Base-by-base conservation (phyloP, 2,113 vertebrate genomes). In the Alces alces region DNA sequence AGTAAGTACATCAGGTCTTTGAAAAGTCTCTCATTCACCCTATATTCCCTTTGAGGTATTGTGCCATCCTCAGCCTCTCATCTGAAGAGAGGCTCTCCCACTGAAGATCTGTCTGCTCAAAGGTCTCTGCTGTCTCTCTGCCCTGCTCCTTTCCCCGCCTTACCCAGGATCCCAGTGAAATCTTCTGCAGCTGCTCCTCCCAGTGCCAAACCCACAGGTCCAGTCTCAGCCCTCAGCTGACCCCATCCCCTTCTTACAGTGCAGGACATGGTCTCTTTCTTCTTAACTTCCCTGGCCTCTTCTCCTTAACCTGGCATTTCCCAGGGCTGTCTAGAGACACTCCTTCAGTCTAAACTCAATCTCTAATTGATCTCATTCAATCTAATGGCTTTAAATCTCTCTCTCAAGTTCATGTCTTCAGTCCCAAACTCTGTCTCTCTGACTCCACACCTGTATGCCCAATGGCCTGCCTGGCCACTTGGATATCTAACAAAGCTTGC, bases 161-260 rank as follows among this genome's bases (percentile, higher is more conserved):
- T 19, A 19, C 1, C 27, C 4, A 19, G 27, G 10, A 9, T 54
- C 28, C n/a, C 23, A 57, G 16, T 5, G 28, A 54, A 50, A 16
- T 21, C 45, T 39, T 64, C 60, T 61, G 57, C 1, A 11, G 47
- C 50, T 10, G 1, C 54, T 47, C 15, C 11, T 43, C 12, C 4
- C 43, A 14, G 15, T 16, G 43, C 11, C 45, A 50, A 47, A 78
- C 15, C 50, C 3, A 1, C 28, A 1, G n/a, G 3, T 2, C 28
- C 17, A 82, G 25, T 55, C 39, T 57, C 55, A 3, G 7, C 21
- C 27, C 28, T 58, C 36, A n/a, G 10, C 55, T 4, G 14, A 36
- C 9, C 25, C 17, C 0, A 0, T 17, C 7, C 5, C 19, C 73
- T 84, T 76, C 30, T 64, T 19, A 47, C 1, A n/a, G 2, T 50